Evolutionary conservation across 2,888 invertebrate species (phyloP).

Genomic region (Lasioglossum marginatum): DNA sequence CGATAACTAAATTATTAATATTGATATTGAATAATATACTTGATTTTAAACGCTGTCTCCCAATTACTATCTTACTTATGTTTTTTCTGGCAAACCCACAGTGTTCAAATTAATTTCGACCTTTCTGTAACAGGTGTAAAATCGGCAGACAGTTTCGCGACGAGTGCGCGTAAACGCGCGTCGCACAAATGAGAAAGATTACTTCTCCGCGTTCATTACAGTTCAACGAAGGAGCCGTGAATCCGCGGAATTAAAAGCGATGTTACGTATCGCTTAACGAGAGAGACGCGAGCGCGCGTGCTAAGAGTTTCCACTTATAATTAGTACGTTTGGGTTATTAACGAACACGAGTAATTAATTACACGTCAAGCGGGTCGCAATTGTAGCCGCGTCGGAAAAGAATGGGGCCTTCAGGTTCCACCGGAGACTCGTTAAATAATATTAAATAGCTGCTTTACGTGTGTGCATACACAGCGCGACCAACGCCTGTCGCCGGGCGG

Average conservation of each 20-base stretch:
- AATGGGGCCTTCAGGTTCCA: conserved; percentile 55
- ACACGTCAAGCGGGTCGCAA: conserved; percentile 61
- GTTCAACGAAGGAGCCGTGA: conserved; percentile 49
- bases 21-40: background rate
- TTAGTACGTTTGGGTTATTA: conserved; percentile 68
- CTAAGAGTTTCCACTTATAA: conserved; percentile 64
- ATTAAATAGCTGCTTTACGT: conserved; percentile 55
- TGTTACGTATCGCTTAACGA: conserved; percentile 61
- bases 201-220: conserved; percentile 55
- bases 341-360: conserved; percentile 68
- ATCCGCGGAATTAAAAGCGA: conserved; percentile 55
- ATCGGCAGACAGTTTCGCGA: conserved; percentile 28
- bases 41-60: background rate
- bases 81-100: background rate
- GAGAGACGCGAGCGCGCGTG: conserved; percentile 30
- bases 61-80: background rate
- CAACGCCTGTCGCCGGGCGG: conserved; percentile 3
- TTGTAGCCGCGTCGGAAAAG: conserved; percentile 53
- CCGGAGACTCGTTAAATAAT: conserved; percentile 63
- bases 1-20: background rate
- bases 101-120: background rate
- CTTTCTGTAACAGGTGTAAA: background rate
- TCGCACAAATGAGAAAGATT: conserved; percentile 37
- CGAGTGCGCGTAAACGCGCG: background rate
- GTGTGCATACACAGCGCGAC: conserved; percentile 1